Percentiles rank a stretch among this genome's conserved stretches.
These are phyloP conservation scores for Callopanchax toddi DNA, from an alignment of 2,113 vertebrate genomes.

Conservation along the genomic window DNA sequence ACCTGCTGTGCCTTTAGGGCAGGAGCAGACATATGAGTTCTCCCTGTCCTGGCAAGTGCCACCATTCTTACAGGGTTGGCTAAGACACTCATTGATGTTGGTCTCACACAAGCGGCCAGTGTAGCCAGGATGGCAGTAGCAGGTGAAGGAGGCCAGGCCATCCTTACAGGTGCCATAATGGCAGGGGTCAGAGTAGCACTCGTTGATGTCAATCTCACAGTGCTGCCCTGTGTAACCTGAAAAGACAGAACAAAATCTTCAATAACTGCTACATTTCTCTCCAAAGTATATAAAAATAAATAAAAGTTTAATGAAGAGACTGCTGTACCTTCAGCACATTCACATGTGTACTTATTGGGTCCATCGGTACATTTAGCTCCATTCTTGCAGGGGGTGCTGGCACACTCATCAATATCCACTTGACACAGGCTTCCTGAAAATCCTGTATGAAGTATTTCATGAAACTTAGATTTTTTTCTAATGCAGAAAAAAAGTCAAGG, in stretches of 20 bases:
- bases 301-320: neutral
- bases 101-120: constrained; percentile 91
- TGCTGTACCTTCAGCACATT: constrained; percentile 89
- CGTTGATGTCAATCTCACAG: constrained; percentile 89
- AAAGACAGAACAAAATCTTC: neutral
- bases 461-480: constrained; percentile 4
- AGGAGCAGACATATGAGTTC: constrained; percentile 89
- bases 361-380: constrained; percentile 93
- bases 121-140: constrained; percentile 89
- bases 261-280: neutral
- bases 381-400: constrained; percentile 94
- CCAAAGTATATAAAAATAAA: neutral
- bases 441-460: constrained; percentile 75
- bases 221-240: constrained; percentile 88
- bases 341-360: constrained; percentile 92
- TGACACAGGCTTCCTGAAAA: constrained; percentile 93
- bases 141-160: constrained; percentile 87
- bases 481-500: neutral
- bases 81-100: constrained; percentile 94
- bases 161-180: constrained; percentile 93
- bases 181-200: constrained; percentile 91
- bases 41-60: constrained; percentile 92
- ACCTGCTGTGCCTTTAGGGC: constrained; percentile 94
- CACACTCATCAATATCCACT: constrained; percentile 92
- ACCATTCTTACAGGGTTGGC: constrained; percentile 92